Evolutionary conservation across 2,888 invertebrate species (phyloP), one percentile per base, ranked within the genome.

Genomic region (Frankliniella fusca): DNA sequence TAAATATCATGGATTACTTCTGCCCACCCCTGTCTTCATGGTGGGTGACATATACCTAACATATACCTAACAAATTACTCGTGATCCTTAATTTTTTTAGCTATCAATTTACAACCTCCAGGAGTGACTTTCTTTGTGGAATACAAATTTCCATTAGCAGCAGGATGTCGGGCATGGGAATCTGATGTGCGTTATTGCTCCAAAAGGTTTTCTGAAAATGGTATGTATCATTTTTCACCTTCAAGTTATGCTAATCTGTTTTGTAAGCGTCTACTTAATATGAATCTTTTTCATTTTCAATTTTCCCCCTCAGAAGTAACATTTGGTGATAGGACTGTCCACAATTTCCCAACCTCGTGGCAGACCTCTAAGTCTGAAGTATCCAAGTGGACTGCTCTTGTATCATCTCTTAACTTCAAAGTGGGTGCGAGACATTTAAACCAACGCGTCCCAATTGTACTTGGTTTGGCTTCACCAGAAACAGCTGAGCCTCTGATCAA

Each of bases 71-170:
- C 5, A 8, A 23, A 70, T 54, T 54, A 23, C 27, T 70, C 70
- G 50, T 20, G 1, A 61, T n/a, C 18, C 7, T 15, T 61, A 61
- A 54, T 38, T 50, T 38, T 28, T 80, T 18, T 20, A 81, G 81
- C 49, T 81, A 82, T 82, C 49, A 23, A 38, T 38, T 27, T 81
- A 15, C 81, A 80, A 18, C 83, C 81, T 48, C 83, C 84, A 28
- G 83, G 82, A 18, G 82, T 83, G 18, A 82, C 83, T 12, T 84
- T 83, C 54, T 84, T 84, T 83, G 83, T 84, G 20, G 84, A 83
- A 65, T 83, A 82, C 28, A 80, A 83, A 48, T 82, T 83, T 49
- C 81, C 80, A 18, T 48, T 27, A 80, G 28, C 50, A 48, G 38
- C 80, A 80, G 80, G 70, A 27, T 76, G 80, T 48, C 83, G 82